Base-by-base conservation (phyloP, 2,797 vertebrate species). In the Tokudaia tokunoshimensis region DNA sequence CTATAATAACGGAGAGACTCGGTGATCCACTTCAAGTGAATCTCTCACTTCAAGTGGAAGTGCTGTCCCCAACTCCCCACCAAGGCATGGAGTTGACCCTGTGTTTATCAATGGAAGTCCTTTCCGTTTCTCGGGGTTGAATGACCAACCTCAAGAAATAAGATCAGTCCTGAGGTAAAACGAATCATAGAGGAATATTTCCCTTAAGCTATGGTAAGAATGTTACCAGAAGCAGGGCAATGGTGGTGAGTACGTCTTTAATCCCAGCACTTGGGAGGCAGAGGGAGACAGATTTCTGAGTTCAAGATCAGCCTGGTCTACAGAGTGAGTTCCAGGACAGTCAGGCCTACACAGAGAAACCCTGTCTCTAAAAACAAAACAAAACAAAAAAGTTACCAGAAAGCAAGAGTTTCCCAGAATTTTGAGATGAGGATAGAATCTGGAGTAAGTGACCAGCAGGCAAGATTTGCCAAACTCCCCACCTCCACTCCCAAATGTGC, bases 361-460 rank as follows among this genome's bases (percentile, higher is more conserved):
- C 41, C 47, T 50, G 47, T 50, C 47, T 50, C 9, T 50, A 50
- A 50, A 50, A 50, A 41, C 41, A 41, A 41, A 41, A 41, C 41
- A 41, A 41, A 41, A 41, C 41, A 50, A 50, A 50, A 50, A 50
- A 50, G 29, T n/a, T 94, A 82, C 70, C n/a, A 65, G 61, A 47
- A 87, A 83, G 61, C 13, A 81, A 82, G 29, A 37, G 17, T 83
- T 91, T 96, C 82, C 50, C 81, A 96, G 44, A 95, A 91, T 84
- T 87, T 87, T 24, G 15, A 59, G 41, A 2, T 41, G 14, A 13
- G 29, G 61, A 34, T 22, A 75, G 76, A 57, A 81, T 75, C 91
- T 80, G 74, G 92, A 89, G 83, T n/a, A n/a, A n/a, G n/a, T 7
- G 87, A 15, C 2, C 24, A 85, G 57, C 50, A 88, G 81, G 79